phyloP scores from a whole-genome alignment of 2,113 vertebrate species.

The Beaufortia kweichowensis region DNA sequence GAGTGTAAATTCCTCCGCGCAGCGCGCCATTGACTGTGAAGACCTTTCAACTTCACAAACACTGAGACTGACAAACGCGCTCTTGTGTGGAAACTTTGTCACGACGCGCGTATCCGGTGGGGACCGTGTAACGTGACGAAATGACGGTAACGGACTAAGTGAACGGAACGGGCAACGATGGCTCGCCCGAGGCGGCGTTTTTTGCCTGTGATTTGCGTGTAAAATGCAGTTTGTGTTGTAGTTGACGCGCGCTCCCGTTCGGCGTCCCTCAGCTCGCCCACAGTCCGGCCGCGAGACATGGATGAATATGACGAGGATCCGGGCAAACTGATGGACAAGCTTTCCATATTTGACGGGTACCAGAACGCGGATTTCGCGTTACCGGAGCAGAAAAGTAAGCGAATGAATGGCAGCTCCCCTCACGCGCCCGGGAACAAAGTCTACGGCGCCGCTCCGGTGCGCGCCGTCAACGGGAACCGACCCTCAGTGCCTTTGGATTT shows the following conservation, averaged over 20 bases:
- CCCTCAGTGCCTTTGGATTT: constrained; percentile 68
- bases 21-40: constrained; percentile 85
- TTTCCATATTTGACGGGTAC: constrained; percentile 77
- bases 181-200: constrained; percentile 62
- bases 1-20: constrained; percentile 83
- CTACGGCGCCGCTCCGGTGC: constrained; percentile 70
- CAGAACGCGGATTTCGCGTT: constrained; percentile 71
- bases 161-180: constrained; percentile 56
- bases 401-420: constrained; percentile 74
- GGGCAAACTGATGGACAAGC: constrained; percentile 82
- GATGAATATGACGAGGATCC: constrained; percentile 81
- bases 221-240: constrained; percentile 71
- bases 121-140: constrained; percentile 59
- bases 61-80: constrained; percentile 78
- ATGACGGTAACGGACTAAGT: constrained; percentile 43
- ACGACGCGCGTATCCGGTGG: constrained; percentile 62
- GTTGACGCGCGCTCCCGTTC: constrained; percentile 36
- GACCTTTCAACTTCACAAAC: constrained; percentile 84
- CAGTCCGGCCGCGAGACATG: constrained; percentile 71
- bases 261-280: constrained; percentile 62
- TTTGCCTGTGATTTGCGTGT: constrained; percentile 73
- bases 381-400: constrained; percentile 71
- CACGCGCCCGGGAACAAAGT: constrained; percentile 75
- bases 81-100: constrained; percentile 67
- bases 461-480: constrained; percentile 71